Evolutionary conservation across 2,797 vertebrate species (phyloP).

Genomic region (Pseudochirops corinnae): DNA sequence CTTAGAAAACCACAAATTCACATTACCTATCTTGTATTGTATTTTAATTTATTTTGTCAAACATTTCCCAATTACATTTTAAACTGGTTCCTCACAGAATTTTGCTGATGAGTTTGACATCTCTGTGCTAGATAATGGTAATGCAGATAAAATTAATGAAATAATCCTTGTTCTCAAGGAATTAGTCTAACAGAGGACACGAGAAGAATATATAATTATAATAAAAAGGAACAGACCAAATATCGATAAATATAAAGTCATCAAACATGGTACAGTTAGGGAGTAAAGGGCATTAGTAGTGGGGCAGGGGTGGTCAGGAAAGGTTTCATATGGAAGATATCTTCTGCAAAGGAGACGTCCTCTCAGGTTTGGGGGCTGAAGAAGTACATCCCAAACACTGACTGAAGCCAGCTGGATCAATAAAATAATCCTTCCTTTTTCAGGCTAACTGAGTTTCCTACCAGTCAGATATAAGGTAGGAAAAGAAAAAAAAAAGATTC

Average conservation of each 20-base stretch:
- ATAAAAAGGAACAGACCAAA: not conserved
- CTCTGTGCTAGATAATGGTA: not conserved
- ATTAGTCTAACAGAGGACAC: not conserved
- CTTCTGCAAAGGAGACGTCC: not conserved
- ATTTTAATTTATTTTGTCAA: not conserved
- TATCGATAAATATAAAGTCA: not conserved
- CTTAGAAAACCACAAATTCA: not conserved
- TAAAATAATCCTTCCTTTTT: constrained; percentile 50
- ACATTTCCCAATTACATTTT: not conserved
- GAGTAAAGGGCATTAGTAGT: not conserved
- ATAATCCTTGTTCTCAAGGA: not conserved
- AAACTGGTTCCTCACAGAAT: not conserved
- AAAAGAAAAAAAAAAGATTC: constrained; percentile 12
- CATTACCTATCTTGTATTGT: not conserved
- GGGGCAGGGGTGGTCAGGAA: not conserved
- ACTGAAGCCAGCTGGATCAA: not conserved
- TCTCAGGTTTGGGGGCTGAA: not conserved
- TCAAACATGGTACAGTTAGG: not conserved
- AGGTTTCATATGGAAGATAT: not conserved
- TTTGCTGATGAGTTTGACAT: not conserved
- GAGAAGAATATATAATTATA: not conserved
- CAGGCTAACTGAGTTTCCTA: constrained; percentile 43
- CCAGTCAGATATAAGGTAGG: constrained; percentile 28
- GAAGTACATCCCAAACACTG: not conserved
- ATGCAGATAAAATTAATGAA: not conserved